These are phyloP conservation scores for Protonibea diacanthus DNA, from an alignment of 2,797 vertebrate species.

Conservation along the genomic window DNA sequence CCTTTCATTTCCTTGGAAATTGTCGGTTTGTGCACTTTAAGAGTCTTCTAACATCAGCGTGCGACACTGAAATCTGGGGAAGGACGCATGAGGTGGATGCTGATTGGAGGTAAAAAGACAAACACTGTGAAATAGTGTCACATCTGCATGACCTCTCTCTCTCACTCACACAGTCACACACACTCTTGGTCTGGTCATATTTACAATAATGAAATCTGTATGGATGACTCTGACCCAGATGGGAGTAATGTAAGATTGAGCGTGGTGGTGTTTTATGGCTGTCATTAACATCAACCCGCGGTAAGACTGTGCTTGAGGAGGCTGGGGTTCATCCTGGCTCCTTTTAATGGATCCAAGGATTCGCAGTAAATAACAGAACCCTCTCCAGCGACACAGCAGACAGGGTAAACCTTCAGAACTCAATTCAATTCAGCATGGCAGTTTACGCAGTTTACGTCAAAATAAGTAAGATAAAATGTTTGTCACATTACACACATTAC, in stretches of 20 bases:
- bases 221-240: slow-evolving; percentile 51
- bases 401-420: neutral
- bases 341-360: slow-evolving; percentile 36
- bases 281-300: slow-evolving; percentile 66
- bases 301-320: slow-evolving; percentile 31
- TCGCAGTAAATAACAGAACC: slow-evolving; percentile 14
- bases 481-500: too few relatives aligned
- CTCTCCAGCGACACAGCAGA: neutral
- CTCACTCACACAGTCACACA: slow-evolving; percentile 6
- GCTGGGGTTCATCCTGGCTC: slow-evolving; percentile 34
- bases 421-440: neutral
- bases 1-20: slow-evolving; percentile 67
- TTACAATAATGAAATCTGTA: slow-evolving; percentile 66
- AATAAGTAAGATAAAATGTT: neutral
- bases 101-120: slow-evolving; percentile 45
- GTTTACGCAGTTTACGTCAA: neutral
- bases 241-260: slow-evolving; percentile 60
- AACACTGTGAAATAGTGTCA: slow-evolving; percentile 43
- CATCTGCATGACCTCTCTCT: slow-evolving; percentile 13
- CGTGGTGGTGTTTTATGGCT: slow-evolving; percentile 57
- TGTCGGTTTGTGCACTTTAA: slow-evolving; percentile 49
- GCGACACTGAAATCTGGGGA: slow-evolving; percentile 60
- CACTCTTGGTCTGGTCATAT: slow-evolving; percentile 33
- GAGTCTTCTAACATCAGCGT: slow-evolving; percentile 47
- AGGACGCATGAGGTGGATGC: slow-evolving; percentile 82